Base-by-base conservation (phyloP, 1,140 invertebrate species). In the Neelides sp. region DNA sequence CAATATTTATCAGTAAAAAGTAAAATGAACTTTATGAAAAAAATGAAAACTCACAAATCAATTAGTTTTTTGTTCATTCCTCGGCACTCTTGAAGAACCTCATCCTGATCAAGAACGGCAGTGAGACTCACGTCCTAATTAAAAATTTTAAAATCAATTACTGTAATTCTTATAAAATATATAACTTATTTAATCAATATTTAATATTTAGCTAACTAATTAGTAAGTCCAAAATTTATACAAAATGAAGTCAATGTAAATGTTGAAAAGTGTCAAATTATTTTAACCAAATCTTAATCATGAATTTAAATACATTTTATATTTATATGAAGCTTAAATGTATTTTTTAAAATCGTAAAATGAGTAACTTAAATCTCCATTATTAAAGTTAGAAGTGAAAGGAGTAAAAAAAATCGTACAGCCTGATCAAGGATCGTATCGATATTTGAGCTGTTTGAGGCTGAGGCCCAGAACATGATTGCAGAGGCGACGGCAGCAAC, bases 31-130 rank as follows among this genome's bases (percentile, higher is more conserved):
- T 2, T 41, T 40, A 8, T 12, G 17, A 3, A 37, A 27, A 7
- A 44, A 48, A 47, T 13, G 22, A 45, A 17, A 45, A 81, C 85
- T 85, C 78, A 94, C 90, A 85, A 94, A 63, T 88, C 86, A 56
- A 94, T 77, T 49, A 97, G 72, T 62, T 83, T 85, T 68, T 84
- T 87, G 68, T 93, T 94, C 66, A 87, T 85, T 55, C 78, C 80
- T 74, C 89, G 91, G 68, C 90, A 93, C 77, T 97, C 90, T 68
- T 92, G 87, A 53, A 97, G 74, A 64, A 96, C 85, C 69, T 94
- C 87, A 66, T 93, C 89, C 69, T 91, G 84, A 66, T 95, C 85
- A 73, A 96, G 77, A 48, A 97, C 73, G 68, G 91, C 85, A 61
- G 80, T 76, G 41, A 97, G 72, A 17, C 83, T 91, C 41, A 92